phyloP scores from a whole-genome alignment of 64 coral and sea anemone species.

The Pocillopora damicornis region DNA sequence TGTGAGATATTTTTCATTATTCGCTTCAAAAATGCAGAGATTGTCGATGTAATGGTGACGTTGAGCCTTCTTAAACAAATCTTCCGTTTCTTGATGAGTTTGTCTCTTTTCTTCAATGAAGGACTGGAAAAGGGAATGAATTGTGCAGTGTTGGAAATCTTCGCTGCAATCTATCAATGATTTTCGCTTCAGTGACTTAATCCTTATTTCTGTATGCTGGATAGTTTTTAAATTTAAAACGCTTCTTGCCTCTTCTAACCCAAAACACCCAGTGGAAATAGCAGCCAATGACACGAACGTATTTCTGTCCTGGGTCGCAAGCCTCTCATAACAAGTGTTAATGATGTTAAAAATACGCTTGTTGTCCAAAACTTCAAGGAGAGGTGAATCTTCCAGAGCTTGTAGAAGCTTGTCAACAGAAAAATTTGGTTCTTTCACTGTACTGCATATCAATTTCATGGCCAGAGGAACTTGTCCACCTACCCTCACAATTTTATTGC shows the following conservation, averaged over 20 bases:
- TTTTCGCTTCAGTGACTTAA: conserved; percentile 7
- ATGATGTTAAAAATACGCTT: neutral
- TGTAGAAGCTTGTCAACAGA: neutral
- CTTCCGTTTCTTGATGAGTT: neutral
- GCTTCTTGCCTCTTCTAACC: neutral
- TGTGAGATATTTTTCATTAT: neutral
- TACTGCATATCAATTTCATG: conserved; percentile 4
- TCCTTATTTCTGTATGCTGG: neutral
- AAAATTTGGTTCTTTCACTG: neutral
- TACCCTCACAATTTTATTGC: neutral
- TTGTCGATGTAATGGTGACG: no score
- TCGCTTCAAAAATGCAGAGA: neutral
- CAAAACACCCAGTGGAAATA: neutral
- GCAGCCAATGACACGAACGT: conserved; percentile 7
- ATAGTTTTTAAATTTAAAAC: neutral
- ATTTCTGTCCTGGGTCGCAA: neutral
- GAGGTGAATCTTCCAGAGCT: neutral
- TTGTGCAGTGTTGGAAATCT: neutral
- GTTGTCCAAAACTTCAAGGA: neutral
- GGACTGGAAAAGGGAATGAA: neutral
- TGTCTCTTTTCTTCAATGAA: neutral
- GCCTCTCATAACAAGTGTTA: neutral
- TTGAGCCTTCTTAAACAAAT: neutral
- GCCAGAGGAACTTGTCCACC: conserved; percentile 14
- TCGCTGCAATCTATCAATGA: neutral